Evolutionary conservation across 2,113 vertebrate species (phyloP), one percentile per base, ranked within the genome.

Genomic region (Reinhardtius hippoglossoides): DNA sequence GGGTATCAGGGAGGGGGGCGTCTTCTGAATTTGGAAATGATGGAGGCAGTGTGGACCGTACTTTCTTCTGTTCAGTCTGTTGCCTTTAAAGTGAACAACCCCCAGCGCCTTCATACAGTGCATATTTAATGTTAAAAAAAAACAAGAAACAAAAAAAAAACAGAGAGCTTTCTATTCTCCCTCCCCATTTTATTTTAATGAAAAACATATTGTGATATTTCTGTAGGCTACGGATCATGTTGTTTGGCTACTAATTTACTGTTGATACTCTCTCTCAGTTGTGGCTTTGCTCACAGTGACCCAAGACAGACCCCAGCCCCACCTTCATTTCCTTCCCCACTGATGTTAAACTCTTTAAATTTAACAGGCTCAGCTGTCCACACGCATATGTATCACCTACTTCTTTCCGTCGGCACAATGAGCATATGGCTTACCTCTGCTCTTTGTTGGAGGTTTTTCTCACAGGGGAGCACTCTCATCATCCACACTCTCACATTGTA

Each of bases 121-220:
- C 85, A 84, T 78, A 85, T 88, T 88, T 78, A 76, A 89, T 91
- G 87, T 91, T 80, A 78, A 58, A 75, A 54, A 65, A 50, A 50
- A 16, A 18, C 14, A 48, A 50, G 8, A 50, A 50, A 50, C 5
- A 50, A 50, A 16, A 16, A 81, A 71, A 78, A 76, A 82, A 68
- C n/a, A 35, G 44, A 78, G 80, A 71, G 74, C 78, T 89, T 91
- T 89, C 81, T 82, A 81, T 83, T 86, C 84, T 85, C 83, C 83
- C 87, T 87, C 85, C 89, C 85, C 88, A 85, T 91, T 42, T 42
- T 42, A 10, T 92, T 93, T 88, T 87, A 91, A 85, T 91, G 81
- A 92, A 89, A 82, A 90, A 82, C 66, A 88, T 93, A 91, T 88
- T 91, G 90, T 92, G 90, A 88, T 93, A 88, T 92, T 91, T 87